Percentiles rank a stretch among this genome's conserved stretches.
phyloP scores from a whole-genome alignment of 1,140 invertebrate genomes.

The Episyrphus balteatus region DNA sequence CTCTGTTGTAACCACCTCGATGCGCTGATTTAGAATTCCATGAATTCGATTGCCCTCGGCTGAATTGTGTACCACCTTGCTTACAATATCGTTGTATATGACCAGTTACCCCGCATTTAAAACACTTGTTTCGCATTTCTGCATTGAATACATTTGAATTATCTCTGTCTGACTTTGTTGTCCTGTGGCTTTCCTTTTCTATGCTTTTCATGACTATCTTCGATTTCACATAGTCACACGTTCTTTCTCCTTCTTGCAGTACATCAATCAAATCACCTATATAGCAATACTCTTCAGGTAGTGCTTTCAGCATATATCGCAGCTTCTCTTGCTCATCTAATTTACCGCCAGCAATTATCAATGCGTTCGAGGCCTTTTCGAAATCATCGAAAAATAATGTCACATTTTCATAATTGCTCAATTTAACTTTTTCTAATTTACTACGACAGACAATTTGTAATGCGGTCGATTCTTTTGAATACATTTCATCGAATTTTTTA shows the following conservation, averaged over 20 bases:
- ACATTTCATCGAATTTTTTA: conserved; percentile 19
- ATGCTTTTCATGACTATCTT: conserved; percentile 1
- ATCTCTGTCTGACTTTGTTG: background rate
- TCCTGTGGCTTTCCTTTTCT: background rate
- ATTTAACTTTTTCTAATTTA: conserved; percentile 16
- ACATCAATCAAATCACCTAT: conserved; percentile 17
- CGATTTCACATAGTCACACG: background rate
- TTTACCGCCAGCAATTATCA: conserved; percentile 19
- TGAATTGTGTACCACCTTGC: conserved; percentile 8
- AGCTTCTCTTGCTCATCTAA: conserved; percentile 23
- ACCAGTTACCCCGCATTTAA: background rate
- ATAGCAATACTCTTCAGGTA: conserved; percentile 16
- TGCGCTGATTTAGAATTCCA: conserved; percentile 7
- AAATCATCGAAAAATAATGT: conserved; percentile 20
- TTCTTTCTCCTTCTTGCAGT: background rate
- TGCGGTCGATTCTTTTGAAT: conserved; percentile 19
- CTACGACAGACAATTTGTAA: conserved; percentile 21
- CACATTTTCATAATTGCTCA: conserved; percentile 13
- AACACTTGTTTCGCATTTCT: conserved; percentile 4
- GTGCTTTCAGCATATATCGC: conserved; percentile 19
- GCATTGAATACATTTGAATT: conserved; percentile 19
- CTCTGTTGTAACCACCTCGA: conserved; percentile 16
- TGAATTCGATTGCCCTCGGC: conserved; percentile 1
- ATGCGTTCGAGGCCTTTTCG: conserved; percentile 19
- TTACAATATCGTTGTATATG: background rate